phyloP scores from a whole-genome alignment of 2,888 invertebrate genomes.

The Ectemnius lituratus region DNA sequence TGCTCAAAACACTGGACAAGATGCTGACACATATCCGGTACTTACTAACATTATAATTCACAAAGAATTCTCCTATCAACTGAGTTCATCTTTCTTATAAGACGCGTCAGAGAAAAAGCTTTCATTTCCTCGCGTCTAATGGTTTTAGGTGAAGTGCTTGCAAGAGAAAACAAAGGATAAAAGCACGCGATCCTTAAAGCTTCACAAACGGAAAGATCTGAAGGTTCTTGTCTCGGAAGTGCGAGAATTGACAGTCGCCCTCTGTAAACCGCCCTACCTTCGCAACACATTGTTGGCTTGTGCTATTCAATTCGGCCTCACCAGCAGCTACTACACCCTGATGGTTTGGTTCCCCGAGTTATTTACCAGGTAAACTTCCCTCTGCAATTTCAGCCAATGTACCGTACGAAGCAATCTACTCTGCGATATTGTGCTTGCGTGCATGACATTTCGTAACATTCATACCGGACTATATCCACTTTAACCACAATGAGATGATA shows the following conservation, averaged over 20 bases:
- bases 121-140: not conserved
- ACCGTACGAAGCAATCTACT: too few species aligned
- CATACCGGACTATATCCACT: too few species aligned
- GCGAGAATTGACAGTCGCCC: slow-evolving; percentile 86
- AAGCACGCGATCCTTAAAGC: slow-evolving; percentile 84
- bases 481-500: too few species aligned
- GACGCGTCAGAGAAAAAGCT: too few species aligned
- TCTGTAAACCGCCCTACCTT: slow-evolving; percentile 87
- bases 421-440: too few species aligned
- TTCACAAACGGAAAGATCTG: slow-evolving; percentile 86
- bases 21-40: slow-evolving; percentile 86
- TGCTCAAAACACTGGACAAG: slow-evolving; percentile 85
- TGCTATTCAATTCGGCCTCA: slow-evolving; percentile 90
- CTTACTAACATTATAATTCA: slow-evolving; percentile 1
- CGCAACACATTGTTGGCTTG: slow-evolving; percentile 88
- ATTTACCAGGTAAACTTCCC: slow-evolving; percentile 79
- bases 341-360: slow-evolving; percentile 96
- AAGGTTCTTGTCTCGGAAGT: slow-evolving; percentile 85
- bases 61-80: not conserved
- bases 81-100: too few species aligned
- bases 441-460: too few species aligned
- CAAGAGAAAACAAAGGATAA: slow-evolving; percentile 85
- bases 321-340: slow-evolving; percentile 92
- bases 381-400: not conserved
- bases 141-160: slow-evolving; percentile 83